phyloP scores from a whole-genome alignment of 1,140 invertebrate genomes.

The Tribolium castaneum region DNA sequence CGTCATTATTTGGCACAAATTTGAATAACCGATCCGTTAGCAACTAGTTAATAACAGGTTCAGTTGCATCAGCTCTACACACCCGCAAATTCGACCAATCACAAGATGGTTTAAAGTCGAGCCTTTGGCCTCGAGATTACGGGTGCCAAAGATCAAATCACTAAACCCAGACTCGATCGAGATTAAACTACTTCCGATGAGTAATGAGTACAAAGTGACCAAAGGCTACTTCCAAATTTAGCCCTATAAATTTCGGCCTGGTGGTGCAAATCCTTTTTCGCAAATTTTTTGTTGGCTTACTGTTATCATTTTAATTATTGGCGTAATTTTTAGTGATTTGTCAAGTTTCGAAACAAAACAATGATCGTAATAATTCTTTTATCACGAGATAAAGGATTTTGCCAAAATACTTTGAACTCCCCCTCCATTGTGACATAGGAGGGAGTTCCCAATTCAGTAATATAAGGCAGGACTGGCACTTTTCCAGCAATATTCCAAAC shows the following conservation, averaged over 20 bases:
- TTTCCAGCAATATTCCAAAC: conserved; percentile 5
- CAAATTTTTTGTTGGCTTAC: background rate
- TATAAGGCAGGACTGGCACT: conserved; percentile 17
- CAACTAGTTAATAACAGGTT: background rate
- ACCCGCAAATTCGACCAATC: conserved; percentile 47
- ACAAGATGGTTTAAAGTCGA: conserved; percentile 45
- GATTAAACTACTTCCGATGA: conserved; percentile 1
- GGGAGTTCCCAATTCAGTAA: conserved; percentile 3
- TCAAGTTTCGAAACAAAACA: conserved; percentile 9
- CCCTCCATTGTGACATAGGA: conserved; percentile 1
- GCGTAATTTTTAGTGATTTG: background rate
- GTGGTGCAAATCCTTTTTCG: background rate
- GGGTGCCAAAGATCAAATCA: background rate
- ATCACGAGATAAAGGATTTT: conserved; percentile 11
- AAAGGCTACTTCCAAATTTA: background rate
- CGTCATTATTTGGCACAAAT: background rate
- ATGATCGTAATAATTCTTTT: background rate
- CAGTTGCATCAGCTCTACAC: conserved; percentile 38
- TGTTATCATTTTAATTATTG: background rate
- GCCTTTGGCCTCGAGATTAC: conserved; percentile 22
- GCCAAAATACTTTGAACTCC: conserved; percentile 12
- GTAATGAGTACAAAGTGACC: background rate
- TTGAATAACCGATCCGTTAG: background rate
- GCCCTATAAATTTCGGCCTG: background rate
- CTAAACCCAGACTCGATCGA: conserved; percentile 6